These are phyloP conservation scores for Ladona fulva DNA, from an alignment of 1,140 invertebrate species.

Conservation along the genomic window DNA sequence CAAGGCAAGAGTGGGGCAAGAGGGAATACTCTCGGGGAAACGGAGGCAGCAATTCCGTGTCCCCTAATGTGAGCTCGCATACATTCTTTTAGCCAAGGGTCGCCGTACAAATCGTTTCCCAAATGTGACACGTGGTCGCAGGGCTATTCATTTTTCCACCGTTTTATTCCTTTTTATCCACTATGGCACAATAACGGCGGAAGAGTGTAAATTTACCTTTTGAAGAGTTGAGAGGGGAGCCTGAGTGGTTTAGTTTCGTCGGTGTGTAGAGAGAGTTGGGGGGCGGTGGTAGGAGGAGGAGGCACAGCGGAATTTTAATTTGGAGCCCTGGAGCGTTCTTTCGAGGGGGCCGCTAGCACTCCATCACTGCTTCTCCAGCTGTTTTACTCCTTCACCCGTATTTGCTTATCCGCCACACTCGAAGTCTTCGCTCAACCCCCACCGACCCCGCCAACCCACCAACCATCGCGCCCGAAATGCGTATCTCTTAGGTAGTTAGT, in stretches of 20 bases:
- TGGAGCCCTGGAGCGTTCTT: neutral
- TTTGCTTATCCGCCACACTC: neutral
- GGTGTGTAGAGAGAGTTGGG: neutral
- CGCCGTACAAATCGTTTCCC: neutral
- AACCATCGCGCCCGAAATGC: neutral
- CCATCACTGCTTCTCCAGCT: neutral
- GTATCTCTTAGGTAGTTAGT: neutral
- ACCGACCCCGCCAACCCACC: too few species aligned
- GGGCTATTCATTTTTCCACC: neutral
- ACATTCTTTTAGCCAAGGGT: neutral
- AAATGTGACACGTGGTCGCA: neutral
- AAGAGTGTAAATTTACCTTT: constrained; percentile 3
- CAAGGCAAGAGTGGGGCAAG: too few species aligned
- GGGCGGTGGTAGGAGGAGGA: neutral
- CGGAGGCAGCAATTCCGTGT: too few species aligned
- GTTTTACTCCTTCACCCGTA: neutral
- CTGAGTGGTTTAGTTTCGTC: neutral
- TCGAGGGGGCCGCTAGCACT: neutral
- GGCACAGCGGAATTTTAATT: neutral
- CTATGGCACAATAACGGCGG: neutral
- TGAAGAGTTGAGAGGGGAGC: neutral
- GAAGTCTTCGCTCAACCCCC: too few species aligned
- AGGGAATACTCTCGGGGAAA: too few species aligned
- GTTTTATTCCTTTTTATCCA: neutral
- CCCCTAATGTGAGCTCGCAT: neutral